Evolutionary conservation across 2,888 invertebrate genomes (phyloP), one percentile per base, ranked within the genome.

Genomic region (Mycogona germanica): DNA sequence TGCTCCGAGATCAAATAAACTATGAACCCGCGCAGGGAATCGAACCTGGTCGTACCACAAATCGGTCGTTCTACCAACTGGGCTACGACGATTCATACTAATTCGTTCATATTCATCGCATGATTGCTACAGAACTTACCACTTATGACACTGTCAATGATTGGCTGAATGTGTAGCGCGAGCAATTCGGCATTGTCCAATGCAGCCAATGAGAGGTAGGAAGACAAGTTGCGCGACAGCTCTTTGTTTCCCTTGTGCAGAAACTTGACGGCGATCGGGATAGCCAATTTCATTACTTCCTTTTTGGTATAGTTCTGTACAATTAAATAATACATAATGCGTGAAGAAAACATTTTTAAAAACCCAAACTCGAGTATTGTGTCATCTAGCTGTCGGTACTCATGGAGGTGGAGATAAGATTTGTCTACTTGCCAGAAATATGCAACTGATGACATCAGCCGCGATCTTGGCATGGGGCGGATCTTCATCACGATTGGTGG

Each of bases 391-490:
- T 23, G 1, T 26, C 26, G 14, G 7, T 12, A 17, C 19, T 41
- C 26, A 7, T n/a, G 26, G 25, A 48, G 37, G 1, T 30, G 3
- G 21, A 37, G 14, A 40, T 32, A 26, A 35, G n/a, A 45, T 37
- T 28, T 30, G 9, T 29, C 29, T 26, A 68, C 78, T 74, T 70
- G 89, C 92, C 77, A 91, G 74, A 73, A 95, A 93, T 69, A 95
- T 84, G 71, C 89, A 91, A 61, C 91, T 89, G 66, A 95, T 85
- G 59, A 95, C 82, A 73, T 95, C 95, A 44, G 89, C 87, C 21
- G 92, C 91, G 65, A 95, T 93, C 73, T 95, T 95, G 45, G 92
- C 89, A 76, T 95, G 93, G 1, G 93, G 92, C 35, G 92, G 88
- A 72, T 93, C 92, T 66, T 87, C 86, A 70, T 87, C 86, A 62